Conservation (phyloP, 1,140 invertebrate species). For the Papilio machaon region DNA sequence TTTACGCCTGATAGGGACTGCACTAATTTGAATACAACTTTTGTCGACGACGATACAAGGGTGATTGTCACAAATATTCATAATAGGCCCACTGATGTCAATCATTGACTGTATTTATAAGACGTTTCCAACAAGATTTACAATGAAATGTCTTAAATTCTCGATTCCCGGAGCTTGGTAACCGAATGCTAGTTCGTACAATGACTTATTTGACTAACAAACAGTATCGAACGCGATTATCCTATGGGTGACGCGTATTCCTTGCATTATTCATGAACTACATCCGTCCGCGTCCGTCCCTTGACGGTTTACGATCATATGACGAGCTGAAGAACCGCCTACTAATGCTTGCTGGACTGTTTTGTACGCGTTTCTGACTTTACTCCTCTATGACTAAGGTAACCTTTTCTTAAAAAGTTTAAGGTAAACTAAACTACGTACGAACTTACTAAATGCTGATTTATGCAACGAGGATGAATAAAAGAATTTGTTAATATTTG, state of each 20-base stretch:
- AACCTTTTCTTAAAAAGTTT: neutral
- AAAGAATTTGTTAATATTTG: too few species aligned
- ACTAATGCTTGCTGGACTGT: neutral
- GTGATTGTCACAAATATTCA: too few species aligned
- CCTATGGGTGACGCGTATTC: constrained; percentile 45
- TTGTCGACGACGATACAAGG: too few species aligned
- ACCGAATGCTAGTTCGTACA: constrained; percentile 63
- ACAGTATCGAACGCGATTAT: constrained; percentile 72
- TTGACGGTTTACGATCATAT: constrained; percentile 41
- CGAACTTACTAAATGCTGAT: neutral
- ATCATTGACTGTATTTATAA: neutral
- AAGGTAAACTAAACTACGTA: neutral
- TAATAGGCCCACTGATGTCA: neutral
- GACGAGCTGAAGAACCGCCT: constrained; percentile 39
- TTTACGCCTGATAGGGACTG: too few species aligned
- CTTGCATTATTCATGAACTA: constrained; percentile 71
- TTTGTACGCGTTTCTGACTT: neutral
- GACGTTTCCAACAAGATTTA: neutral
- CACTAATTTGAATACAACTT: too few species aligned
- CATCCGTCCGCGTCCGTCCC: constrained; percentile 55
- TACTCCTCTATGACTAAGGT: neutral
- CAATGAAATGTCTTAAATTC: constrained; percentile 8
- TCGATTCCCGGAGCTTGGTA: constrained; percentile 47
- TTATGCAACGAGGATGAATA: too few species aligned
- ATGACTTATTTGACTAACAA: constrained; percentile 78